phyloP scores from a whole-genome alignment of 2,797 vertebrate species.

The Bovichtus variegatus region DNA sequence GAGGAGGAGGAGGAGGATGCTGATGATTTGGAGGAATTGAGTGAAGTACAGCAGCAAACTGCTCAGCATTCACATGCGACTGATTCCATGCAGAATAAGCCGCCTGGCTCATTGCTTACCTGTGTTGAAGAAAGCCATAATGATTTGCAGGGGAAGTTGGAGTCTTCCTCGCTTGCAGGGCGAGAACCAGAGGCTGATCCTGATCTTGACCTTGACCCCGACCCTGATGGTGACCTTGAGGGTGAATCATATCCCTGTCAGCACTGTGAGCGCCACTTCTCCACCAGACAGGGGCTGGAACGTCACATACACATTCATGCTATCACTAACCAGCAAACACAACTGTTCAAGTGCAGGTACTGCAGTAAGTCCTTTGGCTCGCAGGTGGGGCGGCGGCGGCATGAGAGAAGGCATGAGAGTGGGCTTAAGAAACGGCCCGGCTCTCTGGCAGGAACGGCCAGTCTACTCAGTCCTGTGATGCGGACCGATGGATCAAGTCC shows the following conservation, averaged over 20 bases:
- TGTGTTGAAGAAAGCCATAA: constrained; percentile 67
- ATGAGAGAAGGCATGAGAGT: constrained; percentile 94
- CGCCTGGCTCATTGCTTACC: constrained; percentile 68
- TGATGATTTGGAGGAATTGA: constrained; percentile 69
- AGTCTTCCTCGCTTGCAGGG: constrained; percentile 69
- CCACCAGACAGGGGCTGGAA: constrained; percentile 95
- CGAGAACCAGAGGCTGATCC: constrained; percentile 71
- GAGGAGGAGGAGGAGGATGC: constrained; percentile 68
- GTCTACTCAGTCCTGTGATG: constrained; percentile 70
- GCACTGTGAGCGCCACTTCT: constrained; percentile 95
- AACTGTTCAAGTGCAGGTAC: constrained; percentile 95
- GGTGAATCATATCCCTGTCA: constrained; percentile 91
- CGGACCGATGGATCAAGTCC: constrained; percentile 82
- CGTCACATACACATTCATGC: constrained; percentile 96
- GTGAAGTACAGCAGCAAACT: constrained; percentile 75
- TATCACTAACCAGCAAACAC: constrained; percentile 84
- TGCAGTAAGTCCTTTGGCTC: constrained; percentile 97
- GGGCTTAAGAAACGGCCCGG: constrained; percentile 89
- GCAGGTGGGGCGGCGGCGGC: constrained; percentile 94
- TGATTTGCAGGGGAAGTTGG: constrained; percentile 56
- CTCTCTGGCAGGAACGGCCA: constrained; percentile 78
- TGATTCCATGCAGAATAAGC: constrained; percentile 78
- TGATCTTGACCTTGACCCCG: constrained; percentile 75
- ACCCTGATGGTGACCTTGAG: constrained; percentile 85
- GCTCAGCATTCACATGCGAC: constrained; percentile 50